phyloP scores from a whole-genome alignment of 2,888 invertebrate species.

The Metellina segmentata region DNA sequence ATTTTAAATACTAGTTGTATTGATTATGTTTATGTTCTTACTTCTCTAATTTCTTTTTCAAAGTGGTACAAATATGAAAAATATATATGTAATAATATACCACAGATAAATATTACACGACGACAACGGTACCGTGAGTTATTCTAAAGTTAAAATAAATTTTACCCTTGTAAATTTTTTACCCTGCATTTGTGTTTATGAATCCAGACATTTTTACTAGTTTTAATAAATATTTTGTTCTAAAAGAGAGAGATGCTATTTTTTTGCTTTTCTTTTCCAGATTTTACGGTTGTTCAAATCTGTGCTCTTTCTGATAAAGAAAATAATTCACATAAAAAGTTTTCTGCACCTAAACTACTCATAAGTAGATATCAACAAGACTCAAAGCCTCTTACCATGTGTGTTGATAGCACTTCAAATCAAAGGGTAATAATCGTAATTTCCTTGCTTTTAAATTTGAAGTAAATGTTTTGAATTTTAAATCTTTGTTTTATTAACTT shows the following conservation, averaged over 20 bases:
- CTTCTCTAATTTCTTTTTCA: too few relatives aligned
- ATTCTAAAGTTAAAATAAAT: too few relatives aligned
- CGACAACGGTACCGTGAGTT: too few relatives aligned
- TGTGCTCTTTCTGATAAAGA: conserved; percentile 49
- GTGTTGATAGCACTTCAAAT: conserved; percentile 31
- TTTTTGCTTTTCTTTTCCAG: conserved; percentile 31
- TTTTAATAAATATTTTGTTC: background rate
- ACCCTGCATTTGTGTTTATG: too few relatives aligned
- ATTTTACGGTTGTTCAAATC: conserved; percentile 77
- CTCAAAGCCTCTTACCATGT: conserved; percentile 15
- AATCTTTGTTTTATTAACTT: background rate
- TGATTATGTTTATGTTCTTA: too few relatives aligned
- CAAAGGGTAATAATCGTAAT: conserved; percentile 12
- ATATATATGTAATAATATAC: too few relatives aligned
- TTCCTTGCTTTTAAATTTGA: background rate
- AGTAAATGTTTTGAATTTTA: background rate
- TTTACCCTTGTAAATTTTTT: too few relatives aligned
- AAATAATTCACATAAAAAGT: conserved; percentile 1
- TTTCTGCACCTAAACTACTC: conserved; percentile 41
- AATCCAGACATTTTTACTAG: too few relatives aligned
- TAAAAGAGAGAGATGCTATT: background rate
- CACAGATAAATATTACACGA: too few relatives aligned
- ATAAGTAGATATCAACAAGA: conserved; percentile 33
- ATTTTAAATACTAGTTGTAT: too few relatives aligned
- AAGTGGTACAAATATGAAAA: too few relatives aligned